Percentiles rank a stretch among this genome's conserved stretches.
These are phyloP conservation scores for Platichthys flesus DNA, from an alignment of 2,113 vertebrate genomes.

Conservation along the genomic window DNA sequence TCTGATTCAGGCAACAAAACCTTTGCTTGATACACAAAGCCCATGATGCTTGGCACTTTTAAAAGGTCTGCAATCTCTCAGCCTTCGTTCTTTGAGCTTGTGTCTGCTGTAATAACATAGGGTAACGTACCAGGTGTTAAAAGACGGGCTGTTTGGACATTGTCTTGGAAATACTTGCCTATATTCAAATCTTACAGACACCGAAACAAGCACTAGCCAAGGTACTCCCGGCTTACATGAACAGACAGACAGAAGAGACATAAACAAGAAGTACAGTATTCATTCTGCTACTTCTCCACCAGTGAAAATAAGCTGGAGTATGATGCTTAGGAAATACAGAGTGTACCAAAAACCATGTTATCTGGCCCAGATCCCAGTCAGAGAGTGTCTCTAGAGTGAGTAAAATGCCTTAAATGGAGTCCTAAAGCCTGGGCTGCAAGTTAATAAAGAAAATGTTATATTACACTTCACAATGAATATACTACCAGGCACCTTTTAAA, in stretches of 20 bases:
- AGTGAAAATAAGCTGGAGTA: conserved; percentile 44
- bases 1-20: conserved; percentile 58
- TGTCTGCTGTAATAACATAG: conserved; percentile 34
- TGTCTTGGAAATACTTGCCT: conserved; percentile 8
- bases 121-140: conserved; percentile 18
- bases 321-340: conserved; percentile 46
- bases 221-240: not conserved
- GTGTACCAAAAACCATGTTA: conserved; percentile 37
- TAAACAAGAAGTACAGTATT: not conserved
- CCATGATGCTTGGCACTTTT: conserved; percentile 27
- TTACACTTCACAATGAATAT: not conserved
- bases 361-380: conserved; percentile 42
- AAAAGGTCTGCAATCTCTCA: conserved; percentile 39
- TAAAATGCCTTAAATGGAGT: conserved; percentile 3
- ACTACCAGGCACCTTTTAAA: not conserved
- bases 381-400: not conserved
- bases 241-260: conserved; percentile 1
- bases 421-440: conserved; percentile 15
- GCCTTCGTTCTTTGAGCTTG: conserved; percentile 25
- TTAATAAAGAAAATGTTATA: not conserved
- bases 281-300: conserved; percentile 23
- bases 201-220: not conserved
- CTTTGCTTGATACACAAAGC: conserved; percentile 48
- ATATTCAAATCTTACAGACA: conserved; percentile 1
- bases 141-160: not conserved